A percentile compares a stretch with the other conserved stretches of the same genome.
phyloP scores from a whole-genome alignment of 2,113 vertebrate species.

The Forbesichthys agassizii region DNA sequence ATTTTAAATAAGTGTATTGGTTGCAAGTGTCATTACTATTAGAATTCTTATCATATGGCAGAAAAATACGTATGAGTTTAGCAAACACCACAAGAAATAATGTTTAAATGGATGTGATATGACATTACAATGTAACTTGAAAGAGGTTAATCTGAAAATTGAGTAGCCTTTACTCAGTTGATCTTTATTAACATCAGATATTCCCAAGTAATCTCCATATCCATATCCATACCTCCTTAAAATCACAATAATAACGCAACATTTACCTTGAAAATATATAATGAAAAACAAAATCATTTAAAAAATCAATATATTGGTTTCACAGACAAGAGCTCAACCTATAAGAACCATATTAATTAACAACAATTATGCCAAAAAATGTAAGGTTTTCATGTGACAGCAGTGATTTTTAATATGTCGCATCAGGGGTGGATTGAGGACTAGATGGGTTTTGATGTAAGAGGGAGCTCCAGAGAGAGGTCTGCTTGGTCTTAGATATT shows the following conservation, averaged over 20 bases:
- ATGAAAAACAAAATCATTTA: too few species aligned
- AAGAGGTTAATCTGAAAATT: background rate
- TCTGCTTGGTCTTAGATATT: conserved; percentile 23
- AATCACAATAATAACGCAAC: background rate
- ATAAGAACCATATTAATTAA: too few species aligned
- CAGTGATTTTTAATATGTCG: too few species aligned
- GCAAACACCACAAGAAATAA: background rate
- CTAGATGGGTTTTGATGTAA: conserved; percentile 7
- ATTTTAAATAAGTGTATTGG: background rate
- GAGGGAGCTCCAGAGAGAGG: conserved; percentile 25
- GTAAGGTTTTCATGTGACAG: too few species aligned
- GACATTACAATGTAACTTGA: too few species aligned
- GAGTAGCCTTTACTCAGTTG: too few species aligned
- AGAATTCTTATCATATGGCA: background rate
- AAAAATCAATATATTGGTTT: too few species aligned
- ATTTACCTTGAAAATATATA: too few species aligned
- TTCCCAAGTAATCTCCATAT: background rate
- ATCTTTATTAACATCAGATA: too few species aligned
- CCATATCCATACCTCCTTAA: background rate
- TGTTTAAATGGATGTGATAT: background rate
- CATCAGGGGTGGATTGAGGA: background rate
- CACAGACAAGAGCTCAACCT: too few species aligned
- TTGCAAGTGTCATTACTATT: background rate
- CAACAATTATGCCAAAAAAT: too few species aligned
- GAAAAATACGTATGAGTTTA: background rate